A percentile compares a stretch with the other conserved stretches of the same genome.
phyloP scores from a whole-genome alignment of 2,888 invertebrate genomes.

The Megastigmus dorsalis region DNA sequence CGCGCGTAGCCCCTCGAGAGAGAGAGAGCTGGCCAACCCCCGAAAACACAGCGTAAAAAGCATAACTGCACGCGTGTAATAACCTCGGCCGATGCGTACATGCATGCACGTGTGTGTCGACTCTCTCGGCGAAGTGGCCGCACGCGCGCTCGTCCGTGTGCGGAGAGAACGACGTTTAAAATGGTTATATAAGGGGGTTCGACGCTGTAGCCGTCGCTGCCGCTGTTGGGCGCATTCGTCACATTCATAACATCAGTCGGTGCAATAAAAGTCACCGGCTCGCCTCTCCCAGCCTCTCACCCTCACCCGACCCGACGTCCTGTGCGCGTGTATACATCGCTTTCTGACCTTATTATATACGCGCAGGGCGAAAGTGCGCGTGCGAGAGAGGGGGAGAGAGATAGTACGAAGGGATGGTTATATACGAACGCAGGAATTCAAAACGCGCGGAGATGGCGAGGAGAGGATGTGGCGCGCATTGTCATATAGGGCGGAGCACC shows the following conservation, averaged over 20 bases:
- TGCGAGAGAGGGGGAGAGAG: background rate
- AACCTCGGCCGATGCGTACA: slow-evolving; percentile 17
- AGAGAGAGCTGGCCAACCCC: no score
- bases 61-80: slow-evolving; percentile 17
- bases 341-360: background rate
- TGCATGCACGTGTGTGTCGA: no score
- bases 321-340: background rate
- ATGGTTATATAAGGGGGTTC: slow-evolving; percentile 2
- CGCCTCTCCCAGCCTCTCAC: background rate
- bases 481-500: slow-evolving; percentile 1
- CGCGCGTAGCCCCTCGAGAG: no score
- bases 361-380: background rate
- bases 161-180: background rate
- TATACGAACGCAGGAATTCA: slow-evolving; percentile 50
- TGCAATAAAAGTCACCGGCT: slow-evolving; percentile 71
- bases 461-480: slow-evolving; percentile 17
- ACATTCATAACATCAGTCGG: slow-evolving; percentile 71
- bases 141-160: slow-evolving; percentile 13
- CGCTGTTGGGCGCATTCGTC: slow-evolving; percentile 53
- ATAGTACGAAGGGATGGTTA: background rate
- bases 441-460: slow-evolving; percentile 43
- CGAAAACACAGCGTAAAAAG: slow-evolving; percentile 30
- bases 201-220: background rate
- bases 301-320: background rate
- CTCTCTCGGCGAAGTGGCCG: no score